Evolutionary conservation across 2,888 invertebrate genomes (phyloP).

Genomic region (Megastigmus dorsalis): DNA sequence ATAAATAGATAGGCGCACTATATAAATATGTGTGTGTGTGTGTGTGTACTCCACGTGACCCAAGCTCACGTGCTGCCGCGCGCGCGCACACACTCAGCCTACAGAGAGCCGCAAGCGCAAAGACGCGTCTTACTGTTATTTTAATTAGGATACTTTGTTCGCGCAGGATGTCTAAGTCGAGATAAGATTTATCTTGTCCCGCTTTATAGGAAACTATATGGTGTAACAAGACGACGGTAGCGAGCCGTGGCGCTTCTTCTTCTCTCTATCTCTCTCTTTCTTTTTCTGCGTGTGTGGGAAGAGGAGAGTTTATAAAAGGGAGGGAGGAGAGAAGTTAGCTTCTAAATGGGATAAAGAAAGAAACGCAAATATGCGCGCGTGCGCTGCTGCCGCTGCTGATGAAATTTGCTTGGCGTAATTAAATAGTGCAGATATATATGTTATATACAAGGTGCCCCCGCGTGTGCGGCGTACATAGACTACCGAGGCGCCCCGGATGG

Average conservation of each 20-base stretch:
- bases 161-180: constrained; percentile 56
- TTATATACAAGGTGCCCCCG: no score
- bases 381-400: constrained; percentile 9
- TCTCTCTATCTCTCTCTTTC: background rate
- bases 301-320: no score
- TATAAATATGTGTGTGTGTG: no score
- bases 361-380: background rate
- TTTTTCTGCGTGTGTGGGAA: background rate
- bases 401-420: constrained; percentile 47
- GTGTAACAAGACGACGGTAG: constrained; percentile 45
- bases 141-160: constrained; percentile 65
- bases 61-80: background rate
- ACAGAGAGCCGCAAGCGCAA: constrained; percentile 33
- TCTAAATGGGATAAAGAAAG: constrained; percentile 16
- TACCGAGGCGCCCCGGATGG: constrained; percentile 22
- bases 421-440: constrained; percentile 47
- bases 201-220: constrained; percentile 53
- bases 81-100: background rate
- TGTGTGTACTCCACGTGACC: constrained; percentile 46
- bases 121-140: constrained; percentile 58
- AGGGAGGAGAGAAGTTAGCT: constrained; percentile 10
- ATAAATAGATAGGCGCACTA: constrained; percentile 60
- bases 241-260: constrained; percentile 26
- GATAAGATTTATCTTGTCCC: constrained; percentile 58
- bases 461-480: background rate